These are phyloP conservation scores for Trachurus trachurus DNA, from an alignment of 2,797 vertebrate genomes.

Conservation along the genomic window DNA sequence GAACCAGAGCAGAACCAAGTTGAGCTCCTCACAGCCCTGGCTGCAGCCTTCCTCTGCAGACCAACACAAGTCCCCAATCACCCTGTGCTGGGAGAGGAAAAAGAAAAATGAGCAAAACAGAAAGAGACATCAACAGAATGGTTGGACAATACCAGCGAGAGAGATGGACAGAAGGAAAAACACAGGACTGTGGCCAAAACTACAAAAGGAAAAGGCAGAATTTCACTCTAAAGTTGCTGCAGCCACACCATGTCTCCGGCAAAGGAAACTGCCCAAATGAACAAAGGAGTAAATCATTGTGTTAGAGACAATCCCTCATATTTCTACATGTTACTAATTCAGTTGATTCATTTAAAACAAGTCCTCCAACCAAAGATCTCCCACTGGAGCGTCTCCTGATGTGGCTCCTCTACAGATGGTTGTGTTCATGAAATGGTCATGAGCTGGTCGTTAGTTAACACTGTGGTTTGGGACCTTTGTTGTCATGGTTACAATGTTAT, in stretches of 20 bases:
- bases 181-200: slow-evolving; percentile 47
- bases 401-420: background rate
- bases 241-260: slow-evolving; percentile 36
- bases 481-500: background rate
- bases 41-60: slow-evolving; percentile 60
- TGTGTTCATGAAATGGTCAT: background rate
- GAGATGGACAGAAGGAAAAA: slow-evolving; percentile 60
- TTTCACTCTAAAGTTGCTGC: slow-evolving; percentile 34
- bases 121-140: slow-evolving; percentile 76
- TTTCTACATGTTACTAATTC: slow-evolving; percentile 10
- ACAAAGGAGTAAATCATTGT: slow-evolving; percentile 6
- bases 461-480: background rate
- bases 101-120: slow-evolving; percentile 73
- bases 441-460: background rate
- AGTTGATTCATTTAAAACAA: background rate
- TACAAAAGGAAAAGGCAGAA: slow-evolving; percentile 34
- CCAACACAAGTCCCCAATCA: slow-evolving; percentile 66
- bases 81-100: slow-evolving; percentile 67
- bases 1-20: slow-evolving; percentile 81
- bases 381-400: background rate
- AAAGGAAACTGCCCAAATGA: background rate
- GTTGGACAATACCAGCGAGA: slow-evolving; percentile 66
- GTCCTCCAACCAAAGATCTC: background rate
- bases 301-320: background rate
- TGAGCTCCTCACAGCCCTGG: slow-evolving; percentile 73